Evolutionary conservation across 2,797 vertebrate species (phyloP).

Genomic region (Malurus splendens): DNA sequence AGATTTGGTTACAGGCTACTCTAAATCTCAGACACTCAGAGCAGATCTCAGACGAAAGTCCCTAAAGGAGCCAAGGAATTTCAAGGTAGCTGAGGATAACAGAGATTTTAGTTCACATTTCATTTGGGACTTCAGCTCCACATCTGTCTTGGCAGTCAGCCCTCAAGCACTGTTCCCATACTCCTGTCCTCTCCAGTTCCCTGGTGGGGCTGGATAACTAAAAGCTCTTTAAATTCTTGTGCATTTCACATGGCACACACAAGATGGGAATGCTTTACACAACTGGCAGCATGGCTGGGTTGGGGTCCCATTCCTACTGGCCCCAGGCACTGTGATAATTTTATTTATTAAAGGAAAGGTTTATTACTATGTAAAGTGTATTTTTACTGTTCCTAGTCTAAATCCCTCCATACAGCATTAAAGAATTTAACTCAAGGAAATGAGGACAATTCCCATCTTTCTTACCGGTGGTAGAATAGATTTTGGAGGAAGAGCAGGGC

Average conservation of each 20-base stretch:
- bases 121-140: background rate
- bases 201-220: background rate
- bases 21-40: background rate
- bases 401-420: background rate
- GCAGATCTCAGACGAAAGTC: background rate
- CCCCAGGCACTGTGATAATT: fast-evolving
- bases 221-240: background rate
- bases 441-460: background rate
- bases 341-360: background rate
- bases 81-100: background rate
- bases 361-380: background rate
- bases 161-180: background rate
- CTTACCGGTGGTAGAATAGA: conserved; percentile 70
- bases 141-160: background rate
- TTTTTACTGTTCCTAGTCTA: background rate
- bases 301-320: background rate
- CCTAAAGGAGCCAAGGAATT: background rate
- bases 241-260: background rate
- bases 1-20: background rate
- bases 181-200: background rate
- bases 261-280: background rate
- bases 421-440: background rate
- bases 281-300: background rate
- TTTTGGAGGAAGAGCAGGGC: conserved; percentile 69
- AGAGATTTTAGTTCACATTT: background rate